Evolutionary conservation across 2,888 invertebrate genomes (phyloP).

Genomic region (Orthosia gothica): DNA sequence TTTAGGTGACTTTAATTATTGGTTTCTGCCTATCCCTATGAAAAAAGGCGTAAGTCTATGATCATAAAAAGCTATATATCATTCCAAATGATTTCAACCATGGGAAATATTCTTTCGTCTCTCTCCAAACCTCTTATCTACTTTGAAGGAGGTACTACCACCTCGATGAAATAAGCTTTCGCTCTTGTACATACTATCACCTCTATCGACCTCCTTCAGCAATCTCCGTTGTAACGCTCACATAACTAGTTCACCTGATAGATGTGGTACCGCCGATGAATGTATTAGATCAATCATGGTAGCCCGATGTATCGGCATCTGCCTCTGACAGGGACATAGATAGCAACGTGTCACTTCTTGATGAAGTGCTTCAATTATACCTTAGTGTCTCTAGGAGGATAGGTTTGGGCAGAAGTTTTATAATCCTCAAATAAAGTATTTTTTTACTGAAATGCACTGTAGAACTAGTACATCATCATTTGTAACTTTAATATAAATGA

Average conservation of each 20-base stretch:
- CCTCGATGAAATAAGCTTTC: background rate
- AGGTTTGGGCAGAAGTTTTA: background rate
- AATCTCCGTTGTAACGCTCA: background rate
- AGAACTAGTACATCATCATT: too few species aligned
- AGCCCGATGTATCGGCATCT: slow-evolving; percentile 46
- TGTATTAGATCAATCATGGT: slow-evolving; percentile 62
- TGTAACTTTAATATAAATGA: too few species aligned
- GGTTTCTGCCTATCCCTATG: too few species aligned
- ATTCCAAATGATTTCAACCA: too few species aligned
- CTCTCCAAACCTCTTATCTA: too few species aligned
- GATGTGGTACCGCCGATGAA: slow-evolving; percentile 33
- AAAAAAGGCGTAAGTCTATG: too few species aligned
- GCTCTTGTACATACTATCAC: background rate
- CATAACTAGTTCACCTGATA: slow-evolving; percentile 29
- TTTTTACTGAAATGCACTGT: too few species aligned
- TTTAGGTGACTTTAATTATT: too few species aligned
- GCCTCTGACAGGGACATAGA: slow-evolving; percentile 52
- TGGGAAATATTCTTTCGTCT: too few species aligned
- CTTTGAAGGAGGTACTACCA: background rate
- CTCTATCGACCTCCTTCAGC: background rate
- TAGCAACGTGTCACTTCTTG: slow-evolving; percentile 51
- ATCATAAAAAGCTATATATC: too few species aligned
- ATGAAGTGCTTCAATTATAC: slow-evolving; percentile 56
- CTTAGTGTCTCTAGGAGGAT: slow-evolving; percentile 14
- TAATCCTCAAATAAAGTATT: background rate